Evolutionary conservation across 2,888 invertebrate genomes (phyloP), one percentile per base, ranked within the genome.

Genomic region (Teleiodes luculella): DNA sequence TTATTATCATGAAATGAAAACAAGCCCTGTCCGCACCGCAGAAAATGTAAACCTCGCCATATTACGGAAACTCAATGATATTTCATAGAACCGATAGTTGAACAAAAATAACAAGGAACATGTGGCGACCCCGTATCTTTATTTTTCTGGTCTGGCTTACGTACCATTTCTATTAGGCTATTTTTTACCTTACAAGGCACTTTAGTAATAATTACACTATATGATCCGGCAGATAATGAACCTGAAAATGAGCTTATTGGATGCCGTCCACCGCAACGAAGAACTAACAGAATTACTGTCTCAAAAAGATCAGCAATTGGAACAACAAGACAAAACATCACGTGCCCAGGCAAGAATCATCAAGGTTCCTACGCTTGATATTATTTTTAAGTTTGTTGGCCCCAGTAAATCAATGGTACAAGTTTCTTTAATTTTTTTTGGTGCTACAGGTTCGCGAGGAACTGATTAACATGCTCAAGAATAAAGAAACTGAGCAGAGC

Each of bases 261-360:
- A 91, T 43, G 66, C 83, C 0, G 80, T 75, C 2, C 83, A 81
- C 48, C 86, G 78, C 28, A 91, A 91, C 52, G 88, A 89, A 52
- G 86, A 90, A 49, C 66, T 91, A 39, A 77, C 88, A n/a, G 86
- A 85, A 49, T 62, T 74, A 36, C 68, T 93, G 53, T 72, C 84
- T 6, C 89, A 91, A 60, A 92, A 91, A 61, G 91, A 92, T 33
- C 87, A 91, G 53, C 90, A 91, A 57, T 72, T 93, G 8, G 91
- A 92, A 51, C 91, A 91, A 52, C 92, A 92, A 64, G 91, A 90
- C 56, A 91, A 91, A 54, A 89, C 91, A 56, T 88, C 93, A 72
- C 90, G 88, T 64, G 91, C 92, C 66, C 92, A 92, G 86, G 91
- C 91, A 76, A 92, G 91, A 72, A 84, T 92, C 63, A 83, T 92